phyloP scores from a whole-genome alignment of 35 echinoderm and acorn worm genomes.

The Heliocidaris erythrogramma region DNA sequence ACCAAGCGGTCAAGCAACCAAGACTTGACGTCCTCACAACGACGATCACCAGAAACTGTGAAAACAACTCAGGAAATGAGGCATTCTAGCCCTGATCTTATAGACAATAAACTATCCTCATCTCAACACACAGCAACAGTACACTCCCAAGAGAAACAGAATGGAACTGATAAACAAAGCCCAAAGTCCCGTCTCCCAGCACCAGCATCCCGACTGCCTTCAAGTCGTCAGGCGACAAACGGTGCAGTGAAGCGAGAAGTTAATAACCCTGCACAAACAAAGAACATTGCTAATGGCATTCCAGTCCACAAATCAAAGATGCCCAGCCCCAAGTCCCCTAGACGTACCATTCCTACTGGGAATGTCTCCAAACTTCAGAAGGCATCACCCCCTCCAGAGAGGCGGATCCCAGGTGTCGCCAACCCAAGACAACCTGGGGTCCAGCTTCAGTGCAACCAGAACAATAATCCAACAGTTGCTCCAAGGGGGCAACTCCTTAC shows the following conservation, averaged over 20 bases:
- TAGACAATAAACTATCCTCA: not conserved
- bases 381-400: not conserved
- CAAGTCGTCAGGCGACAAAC: not conserved
- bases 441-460: conserved; percentile 36
- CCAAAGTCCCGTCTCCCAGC: conserved; percentile 13
- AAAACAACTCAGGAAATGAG: conserved; percentile 47
- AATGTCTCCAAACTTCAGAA: not conserved
- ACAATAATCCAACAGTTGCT: not conserved
- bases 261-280: not conserved
- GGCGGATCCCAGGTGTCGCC: too few species aligned
- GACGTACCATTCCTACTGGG: not conserved
- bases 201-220: not conserved
- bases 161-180: conserved; percentile 11
- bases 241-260: not conserved
- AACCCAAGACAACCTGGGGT: not conserved
- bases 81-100: conserved; percentile 39
- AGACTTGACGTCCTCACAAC: conserved; percentile 30
- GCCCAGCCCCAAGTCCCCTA: conserved; percentile 19
- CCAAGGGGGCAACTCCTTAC: not conserved
- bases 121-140: conserved; percentile 28
- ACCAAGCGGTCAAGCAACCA: conserved; percentile 36
- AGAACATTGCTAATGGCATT: conserved; percentile 40
- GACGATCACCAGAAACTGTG: conserved; percentile 8
- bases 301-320: conserved; percentile 29
- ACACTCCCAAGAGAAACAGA: conserved; percentile 10